Percentiles rank a stretch among this genome's conserved stretches.
phyloP scores from a whole-genome alignment of 2,113 vertebrate genomes.

The Xyrauchen texanus region DNA sequence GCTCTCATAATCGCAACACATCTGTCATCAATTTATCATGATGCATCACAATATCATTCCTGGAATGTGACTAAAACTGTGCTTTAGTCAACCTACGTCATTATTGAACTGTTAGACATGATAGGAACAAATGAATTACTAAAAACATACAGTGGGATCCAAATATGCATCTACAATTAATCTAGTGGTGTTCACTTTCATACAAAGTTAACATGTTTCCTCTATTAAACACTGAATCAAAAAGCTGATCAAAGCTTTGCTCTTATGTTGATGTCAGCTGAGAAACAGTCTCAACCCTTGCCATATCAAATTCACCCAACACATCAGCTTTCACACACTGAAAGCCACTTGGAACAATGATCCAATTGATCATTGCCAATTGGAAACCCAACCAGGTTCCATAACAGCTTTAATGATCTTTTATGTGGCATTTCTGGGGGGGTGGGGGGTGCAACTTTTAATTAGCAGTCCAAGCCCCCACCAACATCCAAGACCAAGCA shows the following conservation, averaged over 20 bases:
- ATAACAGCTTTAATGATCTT: constrained; percentile 38
- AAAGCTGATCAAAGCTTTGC: constrained; percentile 3
- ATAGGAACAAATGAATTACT: too few species aligned
- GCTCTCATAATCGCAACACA: too few species aligned
- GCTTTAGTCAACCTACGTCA: too few species aligned
- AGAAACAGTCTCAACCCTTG: neutral
- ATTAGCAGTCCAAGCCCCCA: constrained; percentile 41
- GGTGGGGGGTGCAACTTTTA: constrained; percentile 35
- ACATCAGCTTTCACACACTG: neutral
- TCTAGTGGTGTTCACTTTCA: neutral
- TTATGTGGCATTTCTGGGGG: constrained; percentile 31
- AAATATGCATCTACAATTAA: too few species aligned
- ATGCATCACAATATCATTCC: too few species aligned
- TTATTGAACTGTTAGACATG: too few species aligned
- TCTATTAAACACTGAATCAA: neutral
- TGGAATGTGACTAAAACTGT: too few species aligned
- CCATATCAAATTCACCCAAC: constrained; percentile 2
- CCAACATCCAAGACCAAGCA: constrained; percentile 45
- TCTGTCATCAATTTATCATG: too few species aligned
- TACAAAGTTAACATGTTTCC: neutral
- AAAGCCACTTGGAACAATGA: neutral
- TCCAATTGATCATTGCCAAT: neutral
- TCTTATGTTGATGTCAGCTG: neutral
- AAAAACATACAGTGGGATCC: too few species aligned
- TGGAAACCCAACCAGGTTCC: constrained; percentile 8